Percentiles rank a stretch among this genome's conserved stretches.
These are phyloP conservation scores for Tachina fera DNA, from an alignment of 2,888 invertebrate species.

Conservation along the genomic window DNA sequence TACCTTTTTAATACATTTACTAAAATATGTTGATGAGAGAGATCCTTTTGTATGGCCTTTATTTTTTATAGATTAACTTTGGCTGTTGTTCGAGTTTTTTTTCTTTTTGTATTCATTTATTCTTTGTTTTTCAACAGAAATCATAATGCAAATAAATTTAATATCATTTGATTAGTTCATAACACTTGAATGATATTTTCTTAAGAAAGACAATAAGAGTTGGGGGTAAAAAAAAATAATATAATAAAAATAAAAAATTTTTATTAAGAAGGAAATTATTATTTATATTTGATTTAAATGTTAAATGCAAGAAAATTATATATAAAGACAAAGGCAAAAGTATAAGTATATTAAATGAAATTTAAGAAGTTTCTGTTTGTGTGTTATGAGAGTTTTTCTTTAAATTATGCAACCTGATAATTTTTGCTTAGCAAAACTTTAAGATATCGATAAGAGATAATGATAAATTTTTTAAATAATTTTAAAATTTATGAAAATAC, in stretches of 20 bases:
- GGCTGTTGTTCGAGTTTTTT: constrained; percentile 25
- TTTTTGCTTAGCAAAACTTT: neutral
- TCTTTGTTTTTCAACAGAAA: constrained; percentile 79
- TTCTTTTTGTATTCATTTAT: constrained; percentile 30
- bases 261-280: constrained; percentile 49
- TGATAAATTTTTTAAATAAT: neutral
- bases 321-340: neutral
- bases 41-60: constrained; percentile 48
- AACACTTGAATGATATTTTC: constrained; percentile 78
- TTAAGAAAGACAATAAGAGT: constrained; percentile 57
- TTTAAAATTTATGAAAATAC: neutral
- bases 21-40: constrained; percentile 66
- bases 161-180: constrained; percentile 82
- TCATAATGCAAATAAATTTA: constrained; percentile 82
- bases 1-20: constrained; percentile 63
- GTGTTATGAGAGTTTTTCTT: constrained; percentile 38
- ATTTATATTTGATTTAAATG: constrained; percentile 34
- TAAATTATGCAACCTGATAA: constrained; percentile 3
- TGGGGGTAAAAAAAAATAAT: neutral
- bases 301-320: neutral
- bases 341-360: constrained; percentile 47
- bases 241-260: neutral
- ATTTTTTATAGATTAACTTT: constrained; percentile 67
- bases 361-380: constrained; percentile 51
- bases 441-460: neutral